Evolutionary conservation across 2,797 vertebrate genomes (phyloP).

Genomic region (Antrozous pallidus): DNA sequence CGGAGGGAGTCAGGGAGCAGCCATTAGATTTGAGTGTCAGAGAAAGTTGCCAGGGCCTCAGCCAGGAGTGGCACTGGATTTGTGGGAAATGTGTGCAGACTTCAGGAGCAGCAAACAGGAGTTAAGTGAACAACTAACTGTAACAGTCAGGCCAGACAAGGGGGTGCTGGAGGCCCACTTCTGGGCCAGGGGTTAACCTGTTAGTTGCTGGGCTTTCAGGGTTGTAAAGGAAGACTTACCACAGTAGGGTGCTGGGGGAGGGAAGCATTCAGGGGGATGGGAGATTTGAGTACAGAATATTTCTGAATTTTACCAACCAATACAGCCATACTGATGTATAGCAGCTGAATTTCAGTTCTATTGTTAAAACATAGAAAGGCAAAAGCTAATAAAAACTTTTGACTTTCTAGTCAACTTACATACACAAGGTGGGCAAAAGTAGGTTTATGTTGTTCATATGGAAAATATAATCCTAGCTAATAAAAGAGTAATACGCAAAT

Average conservation of each 20-base stretch:
- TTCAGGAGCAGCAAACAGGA: neutral
- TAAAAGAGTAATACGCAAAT: too few relatives aligned
- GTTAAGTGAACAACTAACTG: too few relatives aligned
- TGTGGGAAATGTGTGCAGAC: neutral
- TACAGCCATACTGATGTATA: neutral
- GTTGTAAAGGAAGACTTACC: neutral
- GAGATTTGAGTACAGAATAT: neutral
- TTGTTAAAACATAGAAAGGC: neutral
- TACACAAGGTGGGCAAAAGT: neutral
- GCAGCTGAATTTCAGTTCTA: neutral
- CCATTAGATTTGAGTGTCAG: neutral
- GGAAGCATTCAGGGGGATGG: neutral
- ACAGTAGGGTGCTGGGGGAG: neutral
- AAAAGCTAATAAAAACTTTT: neutral
- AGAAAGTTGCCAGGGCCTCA: neutral
- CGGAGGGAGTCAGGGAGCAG: neutral
- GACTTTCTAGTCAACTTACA: neutral
- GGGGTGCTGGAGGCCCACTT: neutral
- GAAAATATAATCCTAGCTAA: too few relatives aligned
- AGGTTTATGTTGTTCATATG: too few relatives aligned
- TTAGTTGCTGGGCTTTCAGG: neutral
- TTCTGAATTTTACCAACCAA: neutral
- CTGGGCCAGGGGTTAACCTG: neutral
- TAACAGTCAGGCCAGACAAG: neutral
- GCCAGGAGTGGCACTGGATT: neutral